Base-by-base conservation (phyloP, 2,797 vertebrate genomes). In the Lutjanus campechanus region DNA sequence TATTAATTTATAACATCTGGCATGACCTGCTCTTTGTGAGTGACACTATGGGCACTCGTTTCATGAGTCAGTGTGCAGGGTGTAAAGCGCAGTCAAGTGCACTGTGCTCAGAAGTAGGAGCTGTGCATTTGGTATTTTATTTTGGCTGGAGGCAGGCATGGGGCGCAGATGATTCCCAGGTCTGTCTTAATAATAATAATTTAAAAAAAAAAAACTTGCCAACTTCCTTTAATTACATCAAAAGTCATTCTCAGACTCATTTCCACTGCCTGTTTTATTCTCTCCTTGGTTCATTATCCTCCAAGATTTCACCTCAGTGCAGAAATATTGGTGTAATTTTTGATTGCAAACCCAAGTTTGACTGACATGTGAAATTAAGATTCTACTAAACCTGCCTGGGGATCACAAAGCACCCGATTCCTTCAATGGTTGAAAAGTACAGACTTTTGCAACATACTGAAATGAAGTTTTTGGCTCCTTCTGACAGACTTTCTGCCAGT, bases 11-110 rank as follows among this genome's bases (percentile, higher is more conserved):
- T 22, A 49, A 17, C 53, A 56, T 74, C 61, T 66, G 54, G 36
- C 20, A 51, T 17, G n/a, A 76, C n/a, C 61, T 56, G 62, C 54
- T 56, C 47, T 53, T 76, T 60, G 73, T 56, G 25, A 74, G 40
- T 40, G 29, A 58, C 64, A 59, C 55, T 53, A 60, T 43, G 0
- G 13, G 46, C 19, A 20, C 29, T 60, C 16, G 5, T 43, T 69
- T 44, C 50, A 49, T 59, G 44, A 51, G 9, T 56, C 44, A 25
- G 10, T 47, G 46, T 58, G 44, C 53, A 55, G 20, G 17, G 50
- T 17, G 25, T 25, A 20, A 56, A 75, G 20, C 5, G 60, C 16
- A 55, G 40, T 55, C 41, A 40, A 73, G 61, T 41, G 22, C 19
- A 20, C 41, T 36, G 0, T 40, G 44, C 15, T 50, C n/a, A 43